Evolutionary conservation across 2,113 vertebrate species (phyloP).

Genomic region (Perca fluviatilis): DNA sequence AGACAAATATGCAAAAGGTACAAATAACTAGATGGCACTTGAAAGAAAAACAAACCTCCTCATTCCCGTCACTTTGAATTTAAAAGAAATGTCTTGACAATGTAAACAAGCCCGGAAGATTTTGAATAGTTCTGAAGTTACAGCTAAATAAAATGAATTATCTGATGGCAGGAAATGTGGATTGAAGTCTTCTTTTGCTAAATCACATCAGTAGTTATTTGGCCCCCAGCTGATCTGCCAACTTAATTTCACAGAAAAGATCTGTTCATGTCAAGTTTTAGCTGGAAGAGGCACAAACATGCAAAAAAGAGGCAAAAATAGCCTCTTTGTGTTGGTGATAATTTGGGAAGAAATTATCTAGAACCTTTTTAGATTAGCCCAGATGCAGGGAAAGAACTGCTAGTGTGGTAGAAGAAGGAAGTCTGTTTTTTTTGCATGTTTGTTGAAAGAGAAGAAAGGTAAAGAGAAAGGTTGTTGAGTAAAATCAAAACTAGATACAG

Average conservation of each 20-base stretch:
- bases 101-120: neutral
- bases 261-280: neutral
- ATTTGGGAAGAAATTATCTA: neutral
- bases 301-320: neutral
- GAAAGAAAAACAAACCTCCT: neutral
- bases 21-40: neutral
- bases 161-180: conserved; percentile 13
- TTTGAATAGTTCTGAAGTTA: neutral
- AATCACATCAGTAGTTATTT: conserved; percentile 40
- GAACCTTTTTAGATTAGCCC: neutral
- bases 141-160: neutral
- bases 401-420: neutral
- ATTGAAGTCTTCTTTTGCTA: neutral
- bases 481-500: too few species aligned
- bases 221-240: neutral
- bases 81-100: neutral
- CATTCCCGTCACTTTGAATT: conserved; percentile 2
- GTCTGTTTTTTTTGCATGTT: neutral
- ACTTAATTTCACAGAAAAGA: conserved; percentile 7
- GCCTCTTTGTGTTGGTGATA: neutral
- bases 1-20: neutral
- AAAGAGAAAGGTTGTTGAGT: neutral
- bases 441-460: neutral
- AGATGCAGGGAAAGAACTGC: neutral
- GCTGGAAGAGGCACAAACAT: neutral